These are phyloP conservation scores for Pyxicephalus adspersus DNA, from an alignment of 2,113 vertebrate genomes.

Conservation along the genomic window DNA sequence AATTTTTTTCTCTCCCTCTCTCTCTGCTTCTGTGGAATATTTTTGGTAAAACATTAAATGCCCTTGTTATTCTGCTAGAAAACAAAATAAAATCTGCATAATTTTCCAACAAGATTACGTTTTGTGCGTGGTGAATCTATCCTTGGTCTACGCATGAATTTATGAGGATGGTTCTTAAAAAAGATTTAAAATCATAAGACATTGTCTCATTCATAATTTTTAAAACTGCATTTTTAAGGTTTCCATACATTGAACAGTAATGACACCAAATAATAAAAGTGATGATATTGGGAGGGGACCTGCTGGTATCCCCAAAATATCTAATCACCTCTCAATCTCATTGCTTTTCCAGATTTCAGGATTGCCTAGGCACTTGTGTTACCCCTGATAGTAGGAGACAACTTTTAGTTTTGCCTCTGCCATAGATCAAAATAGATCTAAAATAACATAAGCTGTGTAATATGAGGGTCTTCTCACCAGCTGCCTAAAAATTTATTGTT, in stretches of 20 bases:
- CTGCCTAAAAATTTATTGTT: too few relatives aligned
- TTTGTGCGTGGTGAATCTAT: neutral
- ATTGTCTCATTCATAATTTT: neutral
- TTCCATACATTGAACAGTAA: neutral
- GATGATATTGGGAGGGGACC: too few relatives aligned
- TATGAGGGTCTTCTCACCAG: too few relatives aligned
- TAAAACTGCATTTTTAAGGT: neutral
- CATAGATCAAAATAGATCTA: too few relatives aligned
- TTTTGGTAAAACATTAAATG: slow-evolving; percentile 42
- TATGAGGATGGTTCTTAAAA: neutral
- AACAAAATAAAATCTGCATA: slow-evolving; percentile 53
- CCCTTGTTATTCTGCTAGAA: slow-evolving; percentile 51
- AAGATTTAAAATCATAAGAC: neutral
- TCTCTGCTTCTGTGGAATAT: slow-evolving; percentile 34
- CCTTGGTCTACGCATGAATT: neutral
- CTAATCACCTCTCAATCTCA: too few relatives aligned
- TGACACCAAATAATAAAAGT: too few relatives aligned
- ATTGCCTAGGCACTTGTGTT: too few relatives aligned
- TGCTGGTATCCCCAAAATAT: too few relatives aligned
- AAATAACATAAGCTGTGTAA: too few relatives aligned
- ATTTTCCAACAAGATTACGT: slow-evolving; percentile 13
- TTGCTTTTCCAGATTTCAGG: too few relatives aligned
- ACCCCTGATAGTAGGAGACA: too few relatives aligned
- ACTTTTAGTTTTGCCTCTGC: too few relatives aligned
- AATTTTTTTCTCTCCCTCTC: slow-evolving; percentile 5